phyloP scores from a whole-genome alignment of 92 coral and sea anemone species.

The Hydrozoanthus gracilis region DNA sequence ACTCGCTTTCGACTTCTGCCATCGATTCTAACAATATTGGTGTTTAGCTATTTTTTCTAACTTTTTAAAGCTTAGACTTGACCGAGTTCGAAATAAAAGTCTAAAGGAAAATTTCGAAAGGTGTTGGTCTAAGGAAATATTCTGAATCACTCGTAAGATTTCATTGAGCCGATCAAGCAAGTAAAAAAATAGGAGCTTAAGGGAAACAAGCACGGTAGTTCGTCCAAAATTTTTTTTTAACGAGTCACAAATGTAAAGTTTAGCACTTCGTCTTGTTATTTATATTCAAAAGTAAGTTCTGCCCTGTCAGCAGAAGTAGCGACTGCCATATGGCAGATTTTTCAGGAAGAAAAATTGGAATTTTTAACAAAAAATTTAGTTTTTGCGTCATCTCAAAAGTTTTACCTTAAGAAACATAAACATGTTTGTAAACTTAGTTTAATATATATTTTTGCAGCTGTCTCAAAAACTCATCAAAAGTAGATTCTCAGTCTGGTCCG shows the following conservation, averaged over 20 bases:
- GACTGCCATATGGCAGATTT: background rate
- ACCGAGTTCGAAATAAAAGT: too few species aligned
- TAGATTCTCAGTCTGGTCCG: background rate
- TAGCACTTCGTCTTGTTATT: background rate
- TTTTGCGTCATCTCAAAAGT: background rate
- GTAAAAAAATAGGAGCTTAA: too few species aligned
- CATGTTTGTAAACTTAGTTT: background rate
- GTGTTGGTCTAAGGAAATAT: too few species aligned
- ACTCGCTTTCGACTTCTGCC: background rate
- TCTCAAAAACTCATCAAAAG: background rate
- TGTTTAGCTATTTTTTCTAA: background rate
- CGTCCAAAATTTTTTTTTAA: background rate
- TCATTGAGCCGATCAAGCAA: too few species aligned
- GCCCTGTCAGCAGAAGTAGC: background rate
- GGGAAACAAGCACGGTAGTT: too few species aligned
- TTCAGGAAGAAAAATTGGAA: background rate
- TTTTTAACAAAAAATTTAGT: background rate
- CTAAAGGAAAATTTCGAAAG: too few species aligned
- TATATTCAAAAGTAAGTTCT: background rate
- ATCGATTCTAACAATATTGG: background rate
- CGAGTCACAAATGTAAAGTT: background rate
- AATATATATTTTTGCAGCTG: background rate
- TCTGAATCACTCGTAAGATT: too few species aligned
- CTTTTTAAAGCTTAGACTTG: background rate
- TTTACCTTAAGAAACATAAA: background rate